These are phyloP conservation scores for Hylaeus anthracinus DNA, from an alignment of 1,140 invertebrate genomes.

Conservation along the genomic window DNA sequence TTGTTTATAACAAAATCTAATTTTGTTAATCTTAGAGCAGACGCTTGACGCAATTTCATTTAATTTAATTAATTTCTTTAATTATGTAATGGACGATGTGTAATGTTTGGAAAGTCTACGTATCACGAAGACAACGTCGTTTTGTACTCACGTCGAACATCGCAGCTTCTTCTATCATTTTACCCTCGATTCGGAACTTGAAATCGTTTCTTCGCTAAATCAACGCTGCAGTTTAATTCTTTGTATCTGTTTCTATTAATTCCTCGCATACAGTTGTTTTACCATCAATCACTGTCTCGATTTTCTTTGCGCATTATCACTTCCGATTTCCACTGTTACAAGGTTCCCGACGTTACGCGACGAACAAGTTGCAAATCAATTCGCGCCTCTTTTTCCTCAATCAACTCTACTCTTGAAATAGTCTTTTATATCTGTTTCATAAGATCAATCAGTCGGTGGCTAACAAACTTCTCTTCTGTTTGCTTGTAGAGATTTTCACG, in stretches of 20 bases:
- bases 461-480: too few relatives aligned
- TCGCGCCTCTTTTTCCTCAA: neutral
- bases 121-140: too few relatives aligned
- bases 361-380: neutral
- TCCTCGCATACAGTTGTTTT: neutral
- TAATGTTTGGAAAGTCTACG: too few relatives aligned
- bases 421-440: too few relatives aligned
- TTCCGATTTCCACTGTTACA: conserved; percentile 35
- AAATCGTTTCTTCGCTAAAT: neutral
- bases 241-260: neutral
- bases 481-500: too few relatives aligned
- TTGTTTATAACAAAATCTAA: too few relatives aligned
- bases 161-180: conserved; percentile 73
- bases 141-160: conserved; percentile 72
- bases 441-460: too few relatives aligned
- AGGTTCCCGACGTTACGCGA: neutral
- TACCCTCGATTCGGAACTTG: neutral
- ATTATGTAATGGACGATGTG: too few relatives aligned
- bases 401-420: neutral
- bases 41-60: too few relatives aligned
- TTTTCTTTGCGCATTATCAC: conserved; percentile 29
- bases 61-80: too few relatives aligned
- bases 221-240: neutral
- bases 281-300: conserved; percentile 33
- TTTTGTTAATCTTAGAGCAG: too few relatives aligned